Percentiles rank a stretch among this genome's conserved stretches.
Evolutionary conservation across 2,888 invertebrate species (phyloP).

Genomic region (Drosophila villosipedis): DNA sequence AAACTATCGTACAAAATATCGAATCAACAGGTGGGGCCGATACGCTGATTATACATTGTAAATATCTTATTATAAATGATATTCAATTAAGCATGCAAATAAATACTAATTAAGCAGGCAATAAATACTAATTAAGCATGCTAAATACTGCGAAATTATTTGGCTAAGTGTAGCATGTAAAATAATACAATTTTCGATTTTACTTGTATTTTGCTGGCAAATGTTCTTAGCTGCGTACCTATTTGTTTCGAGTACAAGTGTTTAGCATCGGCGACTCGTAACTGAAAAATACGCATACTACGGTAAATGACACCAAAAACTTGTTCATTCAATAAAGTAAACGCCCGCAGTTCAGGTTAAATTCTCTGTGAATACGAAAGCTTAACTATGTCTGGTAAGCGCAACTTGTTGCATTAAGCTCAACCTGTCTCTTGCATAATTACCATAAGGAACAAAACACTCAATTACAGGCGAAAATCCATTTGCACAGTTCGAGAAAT

Average conservation of each 20-base stretch:
- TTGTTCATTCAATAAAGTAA: constrained; percentile 50
- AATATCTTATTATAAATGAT: background rate
- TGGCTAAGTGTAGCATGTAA: background rate
- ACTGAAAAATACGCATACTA: constrained; percentile 24
- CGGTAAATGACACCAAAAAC: constrained; percentile 18
- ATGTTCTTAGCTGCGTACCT: background rate
- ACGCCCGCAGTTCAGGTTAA: constrained; percentile 50
- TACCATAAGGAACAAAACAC: background rate
- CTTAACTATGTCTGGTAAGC: constrained; percentile 74
- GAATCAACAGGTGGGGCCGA: constrained; percentile 21
- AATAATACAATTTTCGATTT: background rate
- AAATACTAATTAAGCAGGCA: background rate
- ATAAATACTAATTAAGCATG: background rate
- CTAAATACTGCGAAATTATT: background rate
- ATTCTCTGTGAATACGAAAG: constrained; percentile 38
- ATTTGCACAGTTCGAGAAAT: constrained; percentile 82
- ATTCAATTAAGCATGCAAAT: background rate
- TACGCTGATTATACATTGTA: background rate
- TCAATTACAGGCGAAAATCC: constrained; percentile 78
- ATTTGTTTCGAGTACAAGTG: background rate
- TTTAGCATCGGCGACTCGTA: constrained; percentile 6
- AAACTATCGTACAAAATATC: constrained; percentile 8
- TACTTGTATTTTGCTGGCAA: background rate
- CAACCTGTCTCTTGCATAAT: constrained; percentile 52
- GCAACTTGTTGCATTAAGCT: constrained; percentile 9